Base-by-base conservation (phyloP, 2,113 vertebrate genomes). In the Isurus oxyrinchus region DNA sequence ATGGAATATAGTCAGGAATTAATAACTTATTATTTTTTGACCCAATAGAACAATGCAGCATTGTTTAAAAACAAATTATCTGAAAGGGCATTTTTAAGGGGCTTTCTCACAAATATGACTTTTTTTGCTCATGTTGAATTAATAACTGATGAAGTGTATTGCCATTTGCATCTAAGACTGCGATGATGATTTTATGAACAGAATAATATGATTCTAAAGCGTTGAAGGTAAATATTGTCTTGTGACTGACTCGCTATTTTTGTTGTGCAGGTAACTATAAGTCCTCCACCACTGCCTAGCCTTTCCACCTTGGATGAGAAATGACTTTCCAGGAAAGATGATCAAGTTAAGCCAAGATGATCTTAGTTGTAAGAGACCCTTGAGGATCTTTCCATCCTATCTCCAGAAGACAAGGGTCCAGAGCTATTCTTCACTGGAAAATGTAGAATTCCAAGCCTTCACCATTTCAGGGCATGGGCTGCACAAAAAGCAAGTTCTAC, bases 391-490 rank as follows among this genome's bases (percentile, higher is more conserved):
- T 49, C 97, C 97, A 57, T 96, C 97, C 96, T 97, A 96, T 96
- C 97, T 97, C 87, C 97, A 97, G 79, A 96, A 96, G 96, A 97
- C 97, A 91, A 97, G 97, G 97, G 97, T 97, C 96, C 96, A 97
- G 95, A 97, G 96, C 67, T 97, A 97, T 91, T 97, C 97, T 95
- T 97, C 97, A 27, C 4, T 97, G 96, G 97, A 97, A 96, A 97
- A 96, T 40, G 96, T 96, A 96, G 97, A 97, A 44, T 97, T 96
- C 96, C 94, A 96, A 21, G 97, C 97, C 96, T 97, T 97, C 96
- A 96, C 97, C 67, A 96, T 97, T 72, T 97, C 97, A 95, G 97
- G 97, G 63, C 97, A 97, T 44, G 96, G 96, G 96, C 97, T 96
- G 97, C 97, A 79, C 96, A 97, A 96, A 97, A 97, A 5, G 96